Base-by-base conservation (phyloP, 2,797 vertebrate species). In the Micromesistius poutassou region DNA sequence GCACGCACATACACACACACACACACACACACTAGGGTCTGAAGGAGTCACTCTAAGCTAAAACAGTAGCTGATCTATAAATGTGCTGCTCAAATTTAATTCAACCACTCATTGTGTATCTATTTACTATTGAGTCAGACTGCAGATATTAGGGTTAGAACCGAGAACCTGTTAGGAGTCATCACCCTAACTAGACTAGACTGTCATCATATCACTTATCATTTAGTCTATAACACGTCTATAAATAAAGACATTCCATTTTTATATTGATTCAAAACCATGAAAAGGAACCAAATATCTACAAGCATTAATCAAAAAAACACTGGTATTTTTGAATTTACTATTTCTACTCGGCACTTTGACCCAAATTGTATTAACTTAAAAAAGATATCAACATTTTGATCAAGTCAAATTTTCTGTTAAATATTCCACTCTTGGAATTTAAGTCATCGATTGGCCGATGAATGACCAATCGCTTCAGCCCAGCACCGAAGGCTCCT, bases 1-100 rank as follows among this genome's bases (percentile, higher is more conserved):
- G 68, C 74, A 78, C 75, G 68, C 71, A 50, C 82, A 72, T 75
- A 74, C 79, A 84, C 73, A 42, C 79, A 74, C 78, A 28, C 31
- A 7, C 84, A 74, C 74, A 55, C 73, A 22, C 74, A 66, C 79
- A 76, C 80, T 9, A 77, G 70, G 33, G 33, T 35, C 33, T 35
- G 33, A 35, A 35, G 6, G 55, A 62, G 7, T 6, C 50, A 62
- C 50, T n/a, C 22, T 22, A 62, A 62, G 55, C 55, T 62, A 8
- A 62, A n/a, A n/a, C 55, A 9, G 12, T 2, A 50, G 46, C 46
- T 62, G 6, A n/a, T 62, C 55, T 25, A 62, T 62, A 62, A n/a
- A 8, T 62, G 22, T 62, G 1, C 22, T 7, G 9, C 55, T n/a
- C 5, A 62, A n/a, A 62, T 25, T n/a, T 4, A 62, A 62, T 9